Percentiles rank a stretch among this genome's conserved stretches.
Evolutionary conservation across 1,140 invertebrate species (phyloP).

Genomic region (Dendrolimus kikuchii): DNA sequence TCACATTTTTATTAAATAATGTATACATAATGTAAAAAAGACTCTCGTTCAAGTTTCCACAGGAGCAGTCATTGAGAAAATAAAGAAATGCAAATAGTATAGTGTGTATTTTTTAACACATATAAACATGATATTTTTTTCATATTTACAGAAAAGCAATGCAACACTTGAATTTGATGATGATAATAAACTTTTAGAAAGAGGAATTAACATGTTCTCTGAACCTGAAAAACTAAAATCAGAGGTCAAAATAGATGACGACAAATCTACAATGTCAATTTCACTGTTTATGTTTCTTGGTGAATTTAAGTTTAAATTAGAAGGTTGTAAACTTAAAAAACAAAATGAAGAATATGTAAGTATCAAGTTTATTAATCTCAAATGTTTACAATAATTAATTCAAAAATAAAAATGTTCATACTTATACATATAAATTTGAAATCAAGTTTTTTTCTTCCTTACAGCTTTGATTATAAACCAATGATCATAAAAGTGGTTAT

Average conservation of each 20-base stretch:
- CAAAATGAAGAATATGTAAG: constrained; percentile 39
- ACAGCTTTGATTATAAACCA: too few species aligned
- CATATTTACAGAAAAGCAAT: constrained; percentile 36
- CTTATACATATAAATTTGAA: not conserved
- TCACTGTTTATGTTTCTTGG: constrained; percentile 26
- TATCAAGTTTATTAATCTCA: constrained; percentile 2
- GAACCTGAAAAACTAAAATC: constrained; percentile 29
- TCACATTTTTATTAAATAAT: too few species aligned
- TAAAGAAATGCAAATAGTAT: constrained; percentile 12
- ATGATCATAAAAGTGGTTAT: too few species aligned
- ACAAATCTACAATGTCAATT: constrained; percentile 20
- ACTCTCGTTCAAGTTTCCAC: too few species aligned
- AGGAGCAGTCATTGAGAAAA: too few species aligned
- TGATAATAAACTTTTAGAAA: constrained; percentile 26
- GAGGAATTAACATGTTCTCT: constrained; percentile 31
- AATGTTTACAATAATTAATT: not conserved
- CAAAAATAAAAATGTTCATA: not conserved
- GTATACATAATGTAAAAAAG: too few species aligned
- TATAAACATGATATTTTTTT: constrained; percentile 19
- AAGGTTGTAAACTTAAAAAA: constrained; percentile 24
- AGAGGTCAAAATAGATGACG: constrained; percentile 16
- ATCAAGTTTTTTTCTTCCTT: too few species aligned
- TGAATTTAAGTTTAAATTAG: constrained; percentile 27
- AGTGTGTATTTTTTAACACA: constrained; percentile 14
- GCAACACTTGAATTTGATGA: constrained; percentile 29